A percentile compares a stretch with the other conserved stretches of the same genome.
Evolutionary conservation across 2,797 vertebrate species (phyloP).

Genomic region (Halcyon badia): DNA sequence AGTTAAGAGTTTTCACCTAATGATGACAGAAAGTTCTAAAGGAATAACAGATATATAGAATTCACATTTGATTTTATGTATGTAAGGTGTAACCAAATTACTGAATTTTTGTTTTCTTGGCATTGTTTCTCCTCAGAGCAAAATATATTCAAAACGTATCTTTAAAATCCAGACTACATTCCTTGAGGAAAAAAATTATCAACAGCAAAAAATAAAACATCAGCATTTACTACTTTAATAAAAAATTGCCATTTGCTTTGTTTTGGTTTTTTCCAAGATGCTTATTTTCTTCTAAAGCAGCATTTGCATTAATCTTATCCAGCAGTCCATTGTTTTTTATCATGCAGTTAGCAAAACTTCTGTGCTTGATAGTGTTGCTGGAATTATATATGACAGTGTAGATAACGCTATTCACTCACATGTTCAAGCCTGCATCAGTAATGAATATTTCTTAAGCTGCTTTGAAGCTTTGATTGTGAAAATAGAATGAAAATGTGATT

Average conservation of each 20-base stretch:
- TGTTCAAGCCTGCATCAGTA: conserved; percentile 71
- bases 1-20: not conserved
- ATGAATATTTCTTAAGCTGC: conserved; percentile 74
- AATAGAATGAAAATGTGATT: conserved; percentile 79
- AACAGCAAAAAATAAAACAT: conserved; percentile 16
- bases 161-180: not conserved
- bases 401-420: conserved; percentile 54
- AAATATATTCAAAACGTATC: not conserved
- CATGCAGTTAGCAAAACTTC: conserved; percentile 58
- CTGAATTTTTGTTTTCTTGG: not conserved
- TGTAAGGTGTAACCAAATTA: not conserved
- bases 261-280: conserved; percentile 43
- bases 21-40: not conserved
- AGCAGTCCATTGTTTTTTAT: conserved; percentile 39
- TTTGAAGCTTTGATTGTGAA: conserved; percentile 75
- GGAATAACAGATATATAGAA: not conserved
- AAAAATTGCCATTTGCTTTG: conserved; percentile 50
- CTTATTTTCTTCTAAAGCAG: conserved; percentile 71
- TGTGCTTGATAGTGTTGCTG: conserved; percentile 25
- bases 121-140: not conserved
- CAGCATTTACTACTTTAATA: conserved; percentile 35
- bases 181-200: conserved; percentile 52
- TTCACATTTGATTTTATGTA: not conserved
- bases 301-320: conserved; percentile 69
- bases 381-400: conserved; percentile 69